Evolutionary conservation across 2,888 invertebrate genomes (phyloP).

Genomic region (Drosophila limbata): DNA sequence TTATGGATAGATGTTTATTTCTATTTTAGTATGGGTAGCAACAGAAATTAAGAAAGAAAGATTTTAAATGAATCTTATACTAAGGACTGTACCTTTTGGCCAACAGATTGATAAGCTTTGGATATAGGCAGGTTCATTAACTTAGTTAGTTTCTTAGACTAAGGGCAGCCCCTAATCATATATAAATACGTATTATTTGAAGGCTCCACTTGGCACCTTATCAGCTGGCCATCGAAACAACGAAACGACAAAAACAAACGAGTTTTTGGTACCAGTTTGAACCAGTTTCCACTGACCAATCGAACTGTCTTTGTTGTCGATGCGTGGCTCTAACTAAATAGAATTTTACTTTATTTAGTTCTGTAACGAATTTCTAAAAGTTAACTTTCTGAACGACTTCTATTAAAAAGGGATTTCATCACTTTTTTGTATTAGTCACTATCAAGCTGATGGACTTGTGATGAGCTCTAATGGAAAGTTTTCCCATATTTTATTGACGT

Average conservation of each 20-base stretch:
- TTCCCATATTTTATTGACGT: conserved; percentile 16
- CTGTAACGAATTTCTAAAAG: conserved; percentile 3
- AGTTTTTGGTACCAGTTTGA: conserved; percentile 51
- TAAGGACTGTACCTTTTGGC: conserved; percentile 9
- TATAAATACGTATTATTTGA: conserved; percentile 10
- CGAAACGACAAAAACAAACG: conserved; percentile 25
- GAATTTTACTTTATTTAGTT: conserved; percentile 9
- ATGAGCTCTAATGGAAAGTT: conserved; percentile 14
- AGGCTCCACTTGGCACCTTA: conserved; percentile 32
- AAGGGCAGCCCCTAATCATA: conserved; percentile 24
- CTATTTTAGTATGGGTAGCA: conserved; percentile 53
- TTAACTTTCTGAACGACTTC: conserved; percentile 6
- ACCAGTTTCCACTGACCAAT: conserved; percentile 38
- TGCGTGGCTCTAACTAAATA: conserved; percentile 30
- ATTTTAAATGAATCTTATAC: conserved; percentile 3
- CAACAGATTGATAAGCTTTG: conserved; percentile 22
- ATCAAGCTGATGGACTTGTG: background rate
- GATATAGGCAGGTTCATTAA: conserved; percentile 56
- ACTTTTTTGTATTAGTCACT: conserved; percentile 18
- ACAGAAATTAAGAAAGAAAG: conserved; percentile 20
- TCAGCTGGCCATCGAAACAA: conserved; percentile 42
- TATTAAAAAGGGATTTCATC: background rate
- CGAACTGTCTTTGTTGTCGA: conserved; percentile 15
- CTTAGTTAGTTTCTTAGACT: conserved; percentile 35
- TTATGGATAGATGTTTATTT: conserved; percentile 1